Evolutionary conservation across 1,140 invertebrate genomes (phyloP), one percentile per base, ranked within the genome.

Genomic region (Anagrus nilaparvatae): DNA sequence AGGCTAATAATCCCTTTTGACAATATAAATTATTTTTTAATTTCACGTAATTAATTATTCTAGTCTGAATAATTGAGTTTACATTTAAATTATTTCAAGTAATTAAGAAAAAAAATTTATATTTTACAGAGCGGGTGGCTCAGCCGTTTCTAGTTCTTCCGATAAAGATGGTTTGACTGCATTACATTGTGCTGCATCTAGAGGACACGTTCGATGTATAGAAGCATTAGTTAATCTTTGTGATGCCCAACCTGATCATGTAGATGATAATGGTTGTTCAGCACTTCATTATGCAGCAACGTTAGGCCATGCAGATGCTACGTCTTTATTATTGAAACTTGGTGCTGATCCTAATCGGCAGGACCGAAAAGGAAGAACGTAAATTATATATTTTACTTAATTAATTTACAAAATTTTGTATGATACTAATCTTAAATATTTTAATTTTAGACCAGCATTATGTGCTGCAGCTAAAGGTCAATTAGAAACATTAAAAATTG

Each of bases 381-480:
- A 25, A 32, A 24, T 31, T 25, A 20, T 25, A 16, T 31, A 16
- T 27, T 35, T 34, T 6, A n/a, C 13, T 19, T 4, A 12, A 9
- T 38, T 17, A 4, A 16, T 35, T 5, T n/a, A 31, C 10, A 14
- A 13, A 23, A 16, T 19, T 25, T 44, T 23, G 5, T 37, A 2
- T 14, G 18, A 46, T 18, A 19, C 1, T 30, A 5, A 16, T 36
- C 5, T 16, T 12, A 39, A 32, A 8, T 2, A 4, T 45, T 40
- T 40, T 6, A 8, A 29, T 50, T 44, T 44, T 34, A 83, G 81
- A 18, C 76, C 82, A 28, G 78, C 77, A 1, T 78, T 87, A 50
- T 94, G 93, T 59, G 95, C 92, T 5, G 93, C 94, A 31, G 85
- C 93, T 1, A 97, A 97, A 65, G 96, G 95, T 0, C 93, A 96